Evolutionary conservation across 1,140 invertebrate genomes (phyloP).

Genomic region (Delia radicum): DNA sequence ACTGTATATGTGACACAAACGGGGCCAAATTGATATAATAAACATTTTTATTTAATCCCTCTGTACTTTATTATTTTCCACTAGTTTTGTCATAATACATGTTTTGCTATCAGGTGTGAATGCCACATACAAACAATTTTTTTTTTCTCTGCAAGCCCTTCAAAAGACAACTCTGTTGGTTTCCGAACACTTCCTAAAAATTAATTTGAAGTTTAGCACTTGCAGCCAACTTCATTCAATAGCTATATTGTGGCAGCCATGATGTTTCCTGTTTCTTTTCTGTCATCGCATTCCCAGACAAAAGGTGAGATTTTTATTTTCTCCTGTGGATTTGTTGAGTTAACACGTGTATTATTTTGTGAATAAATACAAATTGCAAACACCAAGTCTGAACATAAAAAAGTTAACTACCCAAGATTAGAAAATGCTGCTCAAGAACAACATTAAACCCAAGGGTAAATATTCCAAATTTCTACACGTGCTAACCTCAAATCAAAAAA

Average conservation of each 20-base stretch:
- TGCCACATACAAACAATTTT: no score
- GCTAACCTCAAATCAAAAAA: conserved; percentile 20
- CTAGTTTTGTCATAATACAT: no score
- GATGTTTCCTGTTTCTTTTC: conserved; percentile 35
- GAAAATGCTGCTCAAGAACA: conserved; percentile 14
- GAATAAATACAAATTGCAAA: conserved; percentile 6
- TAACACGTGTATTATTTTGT: conserved; percentile 30
- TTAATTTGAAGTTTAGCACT: neutral
- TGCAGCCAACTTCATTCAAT: conserved; percentile 24
- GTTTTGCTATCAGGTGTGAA: no score
- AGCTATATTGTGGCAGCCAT: conserved; percentile 22
- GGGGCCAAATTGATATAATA: no score
- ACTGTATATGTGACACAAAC: no score
- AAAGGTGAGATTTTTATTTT: conserved; percentile 34
- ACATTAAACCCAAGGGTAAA: conserved; percentile 15
- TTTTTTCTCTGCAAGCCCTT: no score
- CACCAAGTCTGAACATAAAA: neutral
- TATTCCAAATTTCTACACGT: conserved; percentile 29
- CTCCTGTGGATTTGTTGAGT: conserved; percentile 26
- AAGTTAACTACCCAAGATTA: neutral
- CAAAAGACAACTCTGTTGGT: conserved; percentile 1
- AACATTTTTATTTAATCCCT: no score
- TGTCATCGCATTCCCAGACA: conserved; percentile 28
- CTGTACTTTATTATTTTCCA: no score
- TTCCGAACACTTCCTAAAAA: conserved; percentile 15